Percentiles rank a stretch among this genome's conserved stretches.
phyloP scores from a whole-genome alignment of 2,797 vertebrate species.

The Pogonophryne albipinna region DNA sequence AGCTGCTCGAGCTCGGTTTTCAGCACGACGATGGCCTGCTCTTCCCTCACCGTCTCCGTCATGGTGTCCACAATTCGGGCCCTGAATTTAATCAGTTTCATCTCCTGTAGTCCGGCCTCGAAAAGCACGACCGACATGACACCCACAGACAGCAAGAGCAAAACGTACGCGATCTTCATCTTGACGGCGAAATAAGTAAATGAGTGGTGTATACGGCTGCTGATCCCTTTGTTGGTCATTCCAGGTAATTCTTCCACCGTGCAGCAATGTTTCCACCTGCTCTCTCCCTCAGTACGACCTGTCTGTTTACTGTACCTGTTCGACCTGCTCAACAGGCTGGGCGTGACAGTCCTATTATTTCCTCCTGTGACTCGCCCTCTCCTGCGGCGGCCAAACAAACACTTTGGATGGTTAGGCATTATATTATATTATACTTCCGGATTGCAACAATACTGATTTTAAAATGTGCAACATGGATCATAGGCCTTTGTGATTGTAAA shows the following conservation, averaged over 20 bases:
- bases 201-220: not conserved
- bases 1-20: conserved; percentile 58
- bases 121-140: conserved; percentile 58
- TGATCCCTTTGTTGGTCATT: conserved; percentile 23
- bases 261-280: not conserved
- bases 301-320: not conserved
- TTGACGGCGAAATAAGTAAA: not conserved
- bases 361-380: not conserved
- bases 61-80: not conserved
- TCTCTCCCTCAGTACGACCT: too few relatives aligned
- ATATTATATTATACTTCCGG: too few relatives aligned
- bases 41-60: conserved; percentile 51
- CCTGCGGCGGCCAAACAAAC: not conserved
- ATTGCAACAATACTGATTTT: not conserved
- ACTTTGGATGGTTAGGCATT: not conserved
- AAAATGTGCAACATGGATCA: not conserved
- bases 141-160: conserved; percentile 44
- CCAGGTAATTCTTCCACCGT: not conserved
- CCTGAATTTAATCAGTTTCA: conserved; percentile 39
- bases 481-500: not conserved
- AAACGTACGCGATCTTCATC: conserved; percentile 61
- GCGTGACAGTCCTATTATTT: conserved; percentile 45
- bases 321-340: conserved; percentile 55
- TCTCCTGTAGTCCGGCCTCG: conserved; percentile 76
- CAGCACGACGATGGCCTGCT: conserved; percentile 49